A percentile compares a stretch with the other conserved stretches of the same genome.
Conservation (phyloP, 1,140 invertebrate genomes). For the Argopecten irradians region DNA sequence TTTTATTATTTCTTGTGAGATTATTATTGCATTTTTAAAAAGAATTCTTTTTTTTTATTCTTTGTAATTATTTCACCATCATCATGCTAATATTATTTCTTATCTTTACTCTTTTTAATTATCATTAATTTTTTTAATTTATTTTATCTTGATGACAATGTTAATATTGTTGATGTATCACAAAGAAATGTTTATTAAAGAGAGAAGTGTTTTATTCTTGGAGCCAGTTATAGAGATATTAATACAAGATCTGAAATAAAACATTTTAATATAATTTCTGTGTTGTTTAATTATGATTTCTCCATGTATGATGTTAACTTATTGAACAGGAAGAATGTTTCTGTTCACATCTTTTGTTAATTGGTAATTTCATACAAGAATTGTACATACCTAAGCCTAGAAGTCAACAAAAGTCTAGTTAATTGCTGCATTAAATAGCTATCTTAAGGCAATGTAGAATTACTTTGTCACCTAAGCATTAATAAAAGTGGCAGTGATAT, state of each 20-base stretch:
- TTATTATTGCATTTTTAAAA: not conserved
- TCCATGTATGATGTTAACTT: not conserved
- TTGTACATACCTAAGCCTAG: too few relatives aligned
- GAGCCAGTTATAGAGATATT: not conserved
- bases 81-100: conserved; percentile 16
- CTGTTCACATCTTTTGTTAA: too few relatives aligned
- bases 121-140: conserved; percentile 26
- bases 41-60: not conserved
- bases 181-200: not conserved
- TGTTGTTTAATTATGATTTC: conserved; percentile 3
- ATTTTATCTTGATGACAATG: conserved; percentile 11
- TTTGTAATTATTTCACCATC: conserved; percentile 18
- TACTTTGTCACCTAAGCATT: too few relatives aligned
- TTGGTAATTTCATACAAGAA: too few relatives aligned
- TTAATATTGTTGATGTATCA: not conserved
- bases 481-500: too few relatives aligned
- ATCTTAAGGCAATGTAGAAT: too few relatives aligned
- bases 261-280: not conserved
- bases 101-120: conserved; percentile 25
- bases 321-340: too few relatives aligned
- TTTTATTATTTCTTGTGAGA: conserved; percentile 8
- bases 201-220: not conserved
- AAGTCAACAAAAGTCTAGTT: too few relatives aligned
- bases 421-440: too few relatives aligned
- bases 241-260: conserved; percentile 4